Evolutionary conservation across 2,113 vertebrate species (phyloP), one percentile per base, ranked within the genome.

Genomic region (Tetraodon nigroviridis): DNA sequence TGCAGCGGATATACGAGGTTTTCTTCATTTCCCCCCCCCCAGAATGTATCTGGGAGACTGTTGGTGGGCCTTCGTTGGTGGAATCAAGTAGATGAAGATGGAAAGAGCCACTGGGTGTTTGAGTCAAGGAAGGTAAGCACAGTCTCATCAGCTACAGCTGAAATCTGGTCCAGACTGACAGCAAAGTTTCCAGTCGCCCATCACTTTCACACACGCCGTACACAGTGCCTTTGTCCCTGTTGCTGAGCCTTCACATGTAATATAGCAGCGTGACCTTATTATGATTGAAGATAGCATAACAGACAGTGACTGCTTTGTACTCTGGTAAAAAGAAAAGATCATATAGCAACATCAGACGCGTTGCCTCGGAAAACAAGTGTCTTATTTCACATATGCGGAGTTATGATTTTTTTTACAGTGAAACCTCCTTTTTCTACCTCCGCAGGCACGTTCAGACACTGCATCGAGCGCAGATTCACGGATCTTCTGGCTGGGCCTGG

Each of bases 31-130:
- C 1, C 10, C 47, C 12, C 12, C 2, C 3, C 7, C 2, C 70
- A 98, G 96, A 98, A 98, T 21, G 88, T 98, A 51, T 97, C 94
- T 1, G 96, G 96, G 22, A 88, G 96, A 10, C 78, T 98, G 61
- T 85, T 98, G 91, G 96, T 98, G 14, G 96, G 96, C 15, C 90
- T 97, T 12, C 92, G 95, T 15, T 98, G 96, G 96, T 98, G 95
- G 96, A 98, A 98, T 88, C 95, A 95, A 67, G 92, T 98, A 59
- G 94, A 98, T 76, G 92, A 93, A 47, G 91, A 96, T 72, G 96
- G 96, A 19, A 93, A 85, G 50, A 97, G 91, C 75, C 93, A 92
- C 19, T 98, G 96, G 96, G 75, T 96, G 8, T 98, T 95, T 89
- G 96, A 98, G 66, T 90, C 95, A 64, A 92, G 90, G 62, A 95